These are phyloP conservation scores for Callimorpha dominula DNA, from an alignment of 2,888 invertebrate species.

Conservation along the genomic window DNA sequence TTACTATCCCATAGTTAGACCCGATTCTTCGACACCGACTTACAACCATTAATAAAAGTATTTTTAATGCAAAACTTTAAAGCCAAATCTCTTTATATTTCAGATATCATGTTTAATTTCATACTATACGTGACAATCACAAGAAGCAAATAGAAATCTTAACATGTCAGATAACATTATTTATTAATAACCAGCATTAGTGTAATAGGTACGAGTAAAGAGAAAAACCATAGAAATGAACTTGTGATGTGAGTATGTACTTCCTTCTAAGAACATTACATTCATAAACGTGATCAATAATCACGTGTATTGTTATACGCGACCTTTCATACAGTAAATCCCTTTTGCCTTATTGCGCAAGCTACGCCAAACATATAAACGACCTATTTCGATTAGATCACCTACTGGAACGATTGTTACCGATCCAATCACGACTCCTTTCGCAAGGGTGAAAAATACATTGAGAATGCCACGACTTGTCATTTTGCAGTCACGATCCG, in stretches of 20 bases:
- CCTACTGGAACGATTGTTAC: conserved; percentile 73
- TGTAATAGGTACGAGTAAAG: neutral
- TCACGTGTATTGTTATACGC: conserved; percentile 46
- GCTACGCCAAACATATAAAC: conserved; percentile 52
- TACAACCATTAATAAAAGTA: no score
- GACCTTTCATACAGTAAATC: conserved; percentile 52
- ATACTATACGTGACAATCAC: neutral
- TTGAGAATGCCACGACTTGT: conserved; percentile 85
- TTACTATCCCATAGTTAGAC: no score
- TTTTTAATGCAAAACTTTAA: no score
- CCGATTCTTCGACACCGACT: no score
- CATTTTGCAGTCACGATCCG: conserved; percentile 82
- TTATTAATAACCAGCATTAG: neutral
- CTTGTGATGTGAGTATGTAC: neutral
- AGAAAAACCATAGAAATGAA: neutral
- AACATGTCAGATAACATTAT: neutral
- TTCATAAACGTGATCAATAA: conserved; percentile 45
- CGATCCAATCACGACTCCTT: conserved; percentile 83
- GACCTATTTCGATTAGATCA: conserved; percentile 80
- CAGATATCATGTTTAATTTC: neutral
- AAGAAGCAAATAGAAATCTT: neutral
- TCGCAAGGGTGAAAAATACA: conserved; percentile 85
- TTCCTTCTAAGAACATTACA: conserved; percentile 5
- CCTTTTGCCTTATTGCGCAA: conserved; percentile 61
- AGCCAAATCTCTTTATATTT: no score